These are phyloP conservation scores for Microctonus aethiopoides DNA, from an alignment of 2,888 invertebrate genomes.

Conservation along the genomic window DNA sequence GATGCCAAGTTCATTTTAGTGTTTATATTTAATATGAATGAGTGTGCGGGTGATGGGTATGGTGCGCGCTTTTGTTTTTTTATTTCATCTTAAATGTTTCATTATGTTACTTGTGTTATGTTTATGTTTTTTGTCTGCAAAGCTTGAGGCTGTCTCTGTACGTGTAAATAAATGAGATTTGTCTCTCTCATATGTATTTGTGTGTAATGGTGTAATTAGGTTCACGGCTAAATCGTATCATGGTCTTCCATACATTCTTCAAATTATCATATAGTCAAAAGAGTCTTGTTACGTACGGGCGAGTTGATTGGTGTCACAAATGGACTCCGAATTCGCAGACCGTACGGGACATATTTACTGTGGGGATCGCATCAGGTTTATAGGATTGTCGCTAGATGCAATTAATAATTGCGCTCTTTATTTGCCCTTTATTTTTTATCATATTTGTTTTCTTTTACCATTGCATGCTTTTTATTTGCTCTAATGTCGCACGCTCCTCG, in stretches of 20 bases:
- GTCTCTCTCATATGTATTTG: slow-evolving; percentile 23
- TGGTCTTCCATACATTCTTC: slow-evolving; percentile 44
- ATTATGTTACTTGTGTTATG: slow-evolving; percentile 28
- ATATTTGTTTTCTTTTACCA: neutral
- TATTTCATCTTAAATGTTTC: slow-evolving; percentile 21
- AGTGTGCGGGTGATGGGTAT: slow-evolving; percentile 46
- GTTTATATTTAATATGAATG: slow-evolving; percentile 37
- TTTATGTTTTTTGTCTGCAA: slow-evolving; percentile 31
- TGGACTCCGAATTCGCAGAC: neutral
- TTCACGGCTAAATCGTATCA: slow-evolving; percentile 24
- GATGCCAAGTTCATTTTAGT: slow-evolving; percentile 12
- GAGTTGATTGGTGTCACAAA: slow-evolving; percentile 10
- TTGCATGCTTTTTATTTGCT: neutral
- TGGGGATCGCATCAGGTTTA: slow-evolving; percentile 38
- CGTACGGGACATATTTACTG: slow-evolving; percentile 36
- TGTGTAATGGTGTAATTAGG: slow-evolving; percentile 33
- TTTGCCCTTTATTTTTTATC: slow-evolving; percentile 4
- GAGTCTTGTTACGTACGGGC: slow-evolving; percentile 46
- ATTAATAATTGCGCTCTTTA: slow-evolving; percentile 9
- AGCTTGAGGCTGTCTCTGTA: slow-evolving; percentile 27
- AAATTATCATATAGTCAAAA: slow-evolving; percentile 55
- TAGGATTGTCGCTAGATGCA: slow-evolving; percentile 16
- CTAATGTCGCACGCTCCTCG: too few relatives aligned
- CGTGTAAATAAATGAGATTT: slow-evolving; percentile 14
- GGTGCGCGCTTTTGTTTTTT: slow-evolving; percentile 42